These are phyloP conservation scores for Steromphala cineraria DNA, from an alignment of 2,888 invertebrate species.

Conservation along the genomic window DNA sequence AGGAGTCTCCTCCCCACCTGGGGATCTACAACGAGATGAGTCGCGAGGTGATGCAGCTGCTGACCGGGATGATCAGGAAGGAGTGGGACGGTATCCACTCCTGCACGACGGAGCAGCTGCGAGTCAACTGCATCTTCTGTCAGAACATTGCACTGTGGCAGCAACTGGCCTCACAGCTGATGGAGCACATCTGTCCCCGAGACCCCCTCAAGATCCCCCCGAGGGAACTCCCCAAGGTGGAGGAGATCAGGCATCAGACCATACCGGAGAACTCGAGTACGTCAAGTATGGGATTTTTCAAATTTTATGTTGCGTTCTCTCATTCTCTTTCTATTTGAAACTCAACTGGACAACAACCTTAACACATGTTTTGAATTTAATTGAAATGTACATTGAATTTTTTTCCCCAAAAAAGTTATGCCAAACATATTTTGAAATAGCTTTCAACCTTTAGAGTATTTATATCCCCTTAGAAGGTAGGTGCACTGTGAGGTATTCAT, in stretches of 20 bases:
- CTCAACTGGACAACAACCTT: too few species aligned
- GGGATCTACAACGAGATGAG: constrained; percentile 85
- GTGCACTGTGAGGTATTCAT: too few species aligned
- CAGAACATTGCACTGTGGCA: constrained; percentile 91
- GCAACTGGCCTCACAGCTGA: constrained; percentile 80
- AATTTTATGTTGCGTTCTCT: too few species aligned
- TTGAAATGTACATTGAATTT: too few species aligned
- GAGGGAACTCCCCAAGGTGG: constrained; percentile 73
- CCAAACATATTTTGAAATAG: too few species aligned
- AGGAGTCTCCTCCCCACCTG: constrained; percentile 87
- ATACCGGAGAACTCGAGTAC: constrained; percentile 28
- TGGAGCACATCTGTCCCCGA: constrained; percentile 68
- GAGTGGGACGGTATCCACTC: constrained; percentile 83
- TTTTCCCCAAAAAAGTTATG: too few species aligned
- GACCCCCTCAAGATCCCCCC: constrained; percentile 70
- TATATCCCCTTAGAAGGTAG: too few species aligned
- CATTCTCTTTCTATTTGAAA: too few species aligned
- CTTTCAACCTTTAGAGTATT: too few species aligned
- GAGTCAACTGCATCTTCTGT: constrained; percentile 90
- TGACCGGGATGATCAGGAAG: constrained; percentile 86
- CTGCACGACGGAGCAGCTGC: constrained; percentile 77
- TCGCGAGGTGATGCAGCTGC: constrained; percentile 82
- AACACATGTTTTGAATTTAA: too few species aligned
- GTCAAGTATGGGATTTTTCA: not conserved
- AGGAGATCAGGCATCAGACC: constrained; percentile 60